Evolutionary conservation across 2,113 vertebrate genomes (phyloP).

Genomic region (Cairina moschata): DNA sequence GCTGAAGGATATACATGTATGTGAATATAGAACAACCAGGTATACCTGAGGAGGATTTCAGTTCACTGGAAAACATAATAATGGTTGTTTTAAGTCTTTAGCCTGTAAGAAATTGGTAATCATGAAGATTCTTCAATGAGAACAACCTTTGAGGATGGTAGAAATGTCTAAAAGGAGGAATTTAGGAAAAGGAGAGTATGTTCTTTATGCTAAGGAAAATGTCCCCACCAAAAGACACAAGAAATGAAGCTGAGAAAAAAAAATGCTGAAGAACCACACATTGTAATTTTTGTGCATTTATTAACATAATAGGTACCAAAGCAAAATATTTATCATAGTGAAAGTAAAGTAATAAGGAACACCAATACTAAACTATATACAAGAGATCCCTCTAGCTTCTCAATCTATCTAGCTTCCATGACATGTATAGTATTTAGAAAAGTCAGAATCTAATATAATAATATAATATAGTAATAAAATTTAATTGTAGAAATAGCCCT

Average conservation of each 20-base stretch:
- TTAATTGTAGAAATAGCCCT: not conserved
- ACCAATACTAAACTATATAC: not conserved
- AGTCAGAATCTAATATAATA: not conserved
- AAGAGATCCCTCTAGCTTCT: not conserved
- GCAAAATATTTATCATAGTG: not conserved
- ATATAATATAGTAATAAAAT: not conserved
- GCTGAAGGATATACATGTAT: not conserved
- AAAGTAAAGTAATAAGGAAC: not conserved
- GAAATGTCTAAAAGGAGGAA: not conserved
- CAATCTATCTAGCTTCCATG: not conserved
- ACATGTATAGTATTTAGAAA: not conserved
- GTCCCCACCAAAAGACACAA: not conserved
- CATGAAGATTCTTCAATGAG: conserved; percentile 17
- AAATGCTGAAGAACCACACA: not conserved
- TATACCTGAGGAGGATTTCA: not conserved
- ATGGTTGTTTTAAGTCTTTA: not conserved
- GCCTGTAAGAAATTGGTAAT: not conserved
- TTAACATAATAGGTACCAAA: not conserved
- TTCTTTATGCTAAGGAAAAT: not conserved
- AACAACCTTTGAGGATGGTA: not conserved
- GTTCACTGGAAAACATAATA: not conserved
- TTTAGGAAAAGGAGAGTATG: not conserved
- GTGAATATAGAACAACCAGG: not conserved
- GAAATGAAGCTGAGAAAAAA: not conserved
- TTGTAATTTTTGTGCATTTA: not conserved